A percentile compares a stretch with the other conserved stretches of the same genome.
Evolutionary conservation across 2,797 vertebrate species (phyloP).

Genomic region (Sardinella longiceps): DNA sequence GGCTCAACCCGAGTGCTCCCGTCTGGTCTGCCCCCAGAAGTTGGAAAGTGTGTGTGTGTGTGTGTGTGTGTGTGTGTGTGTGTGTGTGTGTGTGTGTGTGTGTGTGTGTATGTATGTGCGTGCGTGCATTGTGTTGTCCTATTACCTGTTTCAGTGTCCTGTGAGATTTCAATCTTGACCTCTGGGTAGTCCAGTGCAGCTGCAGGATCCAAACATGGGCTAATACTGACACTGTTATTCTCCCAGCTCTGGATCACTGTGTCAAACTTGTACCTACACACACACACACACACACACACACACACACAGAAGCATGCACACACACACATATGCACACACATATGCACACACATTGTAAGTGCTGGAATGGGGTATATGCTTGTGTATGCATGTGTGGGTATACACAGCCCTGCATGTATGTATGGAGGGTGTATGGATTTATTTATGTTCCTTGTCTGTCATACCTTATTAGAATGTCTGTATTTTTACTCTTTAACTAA

Average conservation of each 20-base stretch:
- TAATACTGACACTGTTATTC: constrained; percentile 62
- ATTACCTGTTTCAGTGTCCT: constrained; percentile 44
- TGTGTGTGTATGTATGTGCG: background rate
- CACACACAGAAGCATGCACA: background rate
- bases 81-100: too few relatives aligned
- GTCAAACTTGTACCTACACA: constrained; percentile 70
- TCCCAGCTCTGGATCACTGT: constrained; percentile 62
- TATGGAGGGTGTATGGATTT: too few relatives aligned
- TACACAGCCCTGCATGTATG: too few relatives aligned
- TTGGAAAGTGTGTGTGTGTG: background rate
- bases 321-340: background rate
- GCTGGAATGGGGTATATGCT: too few relatives aligned
- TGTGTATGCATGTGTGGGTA: too few relatives aligned
- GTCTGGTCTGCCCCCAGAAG: background rate
- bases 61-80: too few relatives aligned
- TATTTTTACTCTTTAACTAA: too few relatives aligned
- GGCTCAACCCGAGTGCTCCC: too few relatives aligned
- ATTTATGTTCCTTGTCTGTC: too few relatives aligned
- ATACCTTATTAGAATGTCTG: too few relatives aligned
- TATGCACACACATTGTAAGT: background rate
- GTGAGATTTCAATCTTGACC: constrained; percentile 37
- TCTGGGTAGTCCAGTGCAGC: constrained; percentile 38
- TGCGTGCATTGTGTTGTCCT: background rate
- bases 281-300: constrained; percentile 33
- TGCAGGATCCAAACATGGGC: constrained; percentile 61